Percentiles rank a stretch among this genome's conserved stretches.
These are phyloP conservation scores for Phorcus lineatus DNA, from an alignment of 2,888 invertebrate species.

Conservation along the genomic window DNA sequence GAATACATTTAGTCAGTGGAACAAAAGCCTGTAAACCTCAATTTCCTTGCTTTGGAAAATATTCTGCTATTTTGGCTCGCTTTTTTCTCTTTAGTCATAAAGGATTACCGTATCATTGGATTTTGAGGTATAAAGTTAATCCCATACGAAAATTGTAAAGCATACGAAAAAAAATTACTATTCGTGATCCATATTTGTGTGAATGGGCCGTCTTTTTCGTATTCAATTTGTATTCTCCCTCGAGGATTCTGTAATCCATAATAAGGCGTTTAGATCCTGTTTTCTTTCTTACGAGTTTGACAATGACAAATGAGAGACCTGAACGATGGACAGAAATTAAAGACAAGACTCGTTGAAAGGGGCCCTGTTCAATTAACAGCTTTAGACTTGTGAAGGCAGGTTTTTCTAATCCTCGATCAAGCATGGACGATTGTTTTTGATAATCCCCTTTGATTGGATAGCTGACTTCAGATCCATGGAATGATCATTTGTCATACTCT, in stretches of 20 bases:
- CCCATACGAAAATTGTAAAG: background rate
- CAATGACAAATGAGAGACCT: background rate
- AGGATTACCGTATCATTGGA: background rate
- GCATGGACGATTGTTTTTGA: constrained; percentile 2
- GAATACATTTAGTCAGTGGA: no score
- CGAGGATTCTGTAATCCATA: background rate
- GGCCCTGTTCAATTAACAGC: background rate
- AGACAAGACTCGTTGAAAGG: background rate
- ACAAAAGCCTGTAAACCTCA: background rate
- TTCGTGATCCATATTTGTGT: constrained; percentile 10
- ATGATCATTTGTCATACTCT: background rate
- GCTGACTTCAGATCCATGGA: background rate
- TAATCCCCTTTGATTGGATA: constrained; percentile 1
- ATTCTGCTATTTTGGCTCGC: background rate
- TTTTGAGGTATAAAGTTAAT: background rate
- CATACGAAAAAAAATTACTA: background rate
- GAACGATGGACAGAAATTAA: background rate
- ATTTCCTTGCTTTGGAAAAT: background rate
- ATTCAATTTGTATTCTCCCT: background rate
- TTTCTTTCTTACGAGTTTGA: background rate
- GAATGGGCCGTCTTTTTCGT: background rate
- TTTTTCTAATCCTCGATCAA: constrained; percentile 13
- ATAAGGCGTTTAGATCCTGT: background rate
- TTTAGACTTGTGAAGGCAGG: constrained; percentile 1
- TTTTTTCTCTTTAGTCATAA: background rate